Evolutionary conservation across 2,888 invertebrate genomes (phyloP).

Genomic region (Volucella inanis): DNA sequence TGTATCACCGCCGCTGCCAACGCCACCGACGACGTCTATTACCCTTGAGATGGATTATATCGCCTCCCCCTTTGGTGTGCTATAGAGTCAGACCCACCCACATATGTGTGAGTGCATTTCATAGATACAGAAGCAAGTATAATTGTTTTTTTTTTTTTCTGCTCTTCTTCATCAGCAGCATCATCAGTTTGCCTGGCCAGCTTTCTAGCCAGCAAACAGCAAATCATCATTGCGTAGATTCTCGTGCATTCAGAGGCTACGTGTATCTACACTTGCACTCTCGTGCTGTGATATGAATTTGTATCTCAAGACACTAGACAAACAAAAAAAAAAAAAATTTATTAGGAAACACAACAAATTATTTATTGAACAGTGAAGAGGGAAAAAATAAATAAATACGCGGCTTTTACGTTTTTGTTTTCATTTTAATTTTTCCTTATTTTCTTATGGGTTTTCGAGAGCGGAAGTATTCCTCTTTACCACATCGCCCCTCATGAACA

Average conservation of each 20-base stretch:
- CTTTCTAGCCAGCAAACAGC: constrained; percentile 32
- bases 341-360: constrained; percentile 37
- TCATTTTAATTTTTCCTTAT: too few relatives aligned
- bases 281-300: constrained; percentile 31
- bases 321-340: constrained; percentile 16
- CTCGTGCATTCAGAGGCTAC: background rate
- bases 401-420: too few relatives aligned
- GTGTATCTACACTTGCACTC: constrained; percentile 32
- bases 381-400: constrained; percentile 60
- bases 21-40: constrained; percentile 20
- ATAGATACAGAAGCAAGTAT: constrained; percentile 44
- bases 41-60: constrained; percentile 47
- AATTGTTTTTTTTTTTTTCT: constrained; percentile 61
- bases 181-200: background rate
- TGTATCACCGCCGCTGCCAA: constrained; percentile 4
- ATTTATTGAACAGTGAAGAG: constrained; percentile 57
- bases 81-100: constrained; percentile 42
- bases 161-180: constrained; percentile 45
- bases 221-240: constrained; percentile 26
- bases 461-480: constrained; percentile 50
- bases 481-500: constrained; percentile 38
- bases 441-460: constrained; percentile 7
- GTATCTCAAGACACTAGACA: constrained; percentile 31
- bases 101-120: constrained; percentile 8
- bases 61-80: background rate